Evolutionary conservation across 2,113 vertebrate species (phyloP), one percentile per base, ranked within the genome.

Genomic region (Taxidea taxus): DNA sequence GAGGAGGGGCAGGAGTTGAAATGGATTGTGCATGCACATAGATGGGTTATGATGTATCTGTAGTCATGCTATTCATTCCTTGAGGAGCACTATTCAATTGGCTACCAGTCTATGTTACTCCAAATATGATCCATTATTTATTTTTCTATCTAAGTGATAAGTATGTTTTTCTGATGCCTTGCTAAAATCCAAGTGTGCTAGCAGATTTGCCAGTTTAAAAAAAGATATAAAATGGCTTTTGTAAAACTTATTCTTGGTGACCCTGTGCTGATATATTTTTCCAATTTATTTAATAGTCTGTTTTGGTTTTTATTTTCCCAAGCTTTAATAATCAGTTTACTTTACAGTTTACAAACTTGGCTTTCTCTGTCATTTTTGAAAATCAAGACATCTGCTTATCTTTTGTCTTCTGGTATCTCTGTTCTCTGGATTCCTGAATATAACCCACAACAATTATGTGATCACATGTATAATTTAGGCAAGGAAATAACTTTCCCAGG

Each of bases 331-430:
- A 62, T 72, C n/a, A 54, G 25, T 86, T 86, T 77, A 83, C 66
- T 96, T 91, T 66, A 88, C 39, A 93, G 88, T 44, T 86, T 86
- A 87, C 18, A 88, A 72, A 95, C 88, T 20, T 94, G 81, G 20
- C 80, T 91, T 92, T 92, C 54, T 95, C 86, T 94, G 54, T 37
- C 66, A 62, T 86, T 81, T 96, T 64, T 90, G 86, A 89, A 97
- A 94, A 77, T 80, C 21, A 90, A 95, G 87, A 70, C 70, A 90
- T 84, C 81, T 95, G 84, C 39, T 44, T 94, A 70, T 91, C 74
- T 95, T 97, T 80, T 94, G 78, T 95, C 74, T 87, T 84, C 68
- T 51, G 80, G n/a, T 39, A 70, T 72, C 95, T 92, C 60, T 95
- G 37, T 92, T 90, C 68, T 95, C 72, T 54, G 58, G 51, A 84